Conservation (phyloP, 2,797 vertebrate species). For the Lindbergichthys nudifrons region DNA sequence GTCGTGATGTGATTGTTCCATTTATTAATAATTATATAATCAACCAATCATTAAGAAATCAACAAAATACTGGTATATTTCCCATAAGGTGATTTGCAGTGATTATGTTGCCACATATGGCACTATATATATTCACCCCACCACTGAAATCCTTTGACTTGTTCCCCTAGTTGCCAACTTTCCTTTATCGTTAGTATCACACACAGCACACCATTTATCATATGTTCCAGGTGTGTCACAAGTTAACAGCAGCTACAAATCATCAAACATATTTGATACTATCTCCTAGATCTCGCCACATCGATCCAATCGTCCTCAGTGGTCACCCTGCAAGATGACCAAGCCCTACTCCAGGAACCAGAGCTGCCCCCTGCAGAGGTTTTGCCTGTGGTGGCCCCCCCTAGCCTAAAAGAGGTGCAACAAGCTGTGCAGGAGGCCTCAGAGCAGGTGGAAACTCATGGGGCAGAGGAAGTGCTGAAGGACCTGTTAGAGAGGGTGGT, state of each 20-base stretch:
- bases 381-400: slow-evolving; percentile 62
- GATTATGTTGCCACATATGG: not conserved
- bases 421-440: slow-evolving; percentile 80
- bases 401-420: slow-evolving; percentile 78
- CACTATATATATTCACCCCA: not conserved
- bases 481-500: slow-evolving; percentile 80
- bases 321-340: slow-evolving; percentile 45
- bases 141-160: not conserved
- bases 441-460: slow-evolving; percentile 69
- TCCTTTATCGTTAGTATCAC: not conserved
- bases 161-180: not conserved
- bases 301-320: slow-evolving; percentile 53
- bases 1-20: not conserved
- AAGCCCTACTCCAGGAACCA: slow-evolving; percentile 32
- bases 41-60: not conserved
- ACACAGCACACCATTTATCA: not conserved
- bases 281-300: slow-evolving; percentile 55
- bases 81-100: not conserved
- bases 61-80: not conserved
- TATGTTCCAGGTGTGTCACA: not conserved
- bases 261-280: not conserved
- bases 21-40: slow-evolving; percentile 5
- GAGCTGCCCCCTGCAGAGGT: slow-evolving; percentile 54
- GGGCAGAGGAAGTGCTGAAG: slow-evolving; percentile 74
- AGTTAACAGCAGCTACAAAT: not conserved